Percentiles rank a stretch among this genome's conserved stretches.
Conservation (phyloP, 2,888 invertebrate species). For the Mimumesa dahlbomi region DNA sequence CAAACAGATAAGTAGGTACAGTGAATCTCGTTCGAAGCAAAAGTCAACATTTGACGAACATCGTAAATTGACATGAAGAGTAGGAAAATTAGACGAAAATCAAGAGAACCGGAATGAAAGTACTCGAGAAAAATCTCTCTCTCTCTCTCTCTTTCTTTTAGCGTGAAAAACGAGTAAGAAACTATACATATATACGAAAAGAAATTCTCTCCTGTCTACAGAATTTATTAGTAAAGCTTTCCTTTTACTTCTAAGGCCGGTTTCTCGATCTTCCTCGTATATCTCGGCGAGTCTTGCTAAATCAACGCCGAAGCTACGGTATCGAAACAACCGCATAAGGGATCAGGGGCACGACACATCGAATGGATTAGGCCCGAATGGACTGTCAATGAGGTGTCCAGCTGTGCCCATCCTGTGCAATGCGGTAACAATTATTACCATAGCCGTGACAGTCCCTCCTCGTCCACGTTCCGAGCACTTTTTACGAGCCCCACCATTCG, state of each 20-base stretch:
- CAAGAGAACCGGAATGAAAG: too few species aligned
- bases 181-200: too few species aligned
- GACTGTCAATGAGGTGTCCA: constrained; percentile 68
- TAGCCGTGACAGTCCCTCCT: constrained; percentile 49
- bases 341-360: constrained; percentile 44
- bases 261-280: neutral
- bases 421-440: constrained; percentile 62
- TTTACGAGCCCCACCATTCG: constrained; percentile 63
- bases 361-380: constrained; percentile 54
- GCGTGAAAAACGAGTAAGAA: too few species aligned
- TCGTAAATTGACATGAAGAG: too few species aligned
- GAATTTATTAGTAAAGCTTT: neutral
- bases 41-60: too few species aligned
- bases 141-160: too few species aligned
- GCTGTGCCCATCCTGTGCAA: constrained; percentile 74
- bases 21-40: too few species aligned
- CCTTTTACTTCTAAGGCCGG: neutral
- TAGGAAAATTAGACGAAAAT: too few species aligned
- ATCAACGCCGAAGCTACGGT: constrained; percentile 16
- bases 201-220: too few species aligned
- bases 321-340: constrained; percentile 9
- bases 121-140: too few species aligned
- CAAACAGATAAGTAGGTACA: too few species aligned
- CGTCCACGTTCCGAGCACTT: constrained; percentile 37
- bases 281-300: constrained; percentile 19